Evolutionary conservation across 2,888 invertebrate genomes (phyloP).

Genomic region (Drosophila picticornis): DNA sequence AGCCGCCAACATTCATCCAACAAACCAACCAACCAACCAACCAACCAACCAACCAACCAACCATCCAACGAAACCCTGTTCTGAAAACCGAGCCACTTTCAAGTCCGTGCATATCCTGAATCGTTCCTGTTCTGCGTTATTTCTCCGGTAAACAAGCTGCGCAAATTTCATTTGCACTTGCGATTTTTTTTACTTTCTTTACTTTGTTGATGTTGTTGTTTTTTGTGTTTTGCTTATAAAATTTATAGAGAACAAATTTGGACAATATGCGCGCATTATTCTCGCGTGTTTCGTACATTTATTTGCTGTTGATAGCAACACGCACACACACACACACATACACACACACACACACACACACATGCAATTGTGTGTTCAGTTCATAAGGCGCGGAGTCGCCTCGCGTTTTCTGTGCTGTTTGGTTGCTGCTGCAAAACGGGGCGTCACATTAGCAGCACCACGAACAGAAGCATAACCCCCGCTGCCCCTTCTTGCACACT

Average conservation of each 20-base stretch:
- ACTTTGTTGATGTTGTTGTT: slow-evolving; percentile 48
- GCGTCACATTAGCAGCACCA: slow-evolving; percentile 29
- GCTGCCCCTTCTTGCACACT: slow-evolving; percentile 30
- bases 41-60: slow-evolving; percentile 23
- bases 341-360: slow-evolving; percentile 2
- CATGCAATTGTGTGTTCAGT: slow-evolving; percentile 21
- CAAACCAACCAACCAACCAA: slow-evolving; percentile 32
- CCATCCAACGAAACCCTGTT: slow-evolving; percentile 39
- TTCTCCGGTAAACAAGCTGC: slow-evolving; percentile 59
- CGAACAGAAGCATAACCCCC: slow-evolving; percentile 8
- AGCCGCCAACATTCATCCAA: slow-evolving; percentile 49
- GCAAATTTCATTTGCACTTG: slow-evolving; percentile 63
- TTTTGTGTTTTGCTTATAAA: slow-evolving; percentile 71
- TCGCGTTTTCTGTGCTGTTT: slow-evolving; percentile 25
- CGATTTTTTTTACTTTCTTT: slow-evolving; percentile 33
- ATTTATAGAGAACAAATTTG: slow-evolving; percentile 83
- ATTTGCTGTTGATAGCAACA: slow-evolving; percentile 51
- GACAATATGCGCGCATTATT: slow-evolving; percentile 79
- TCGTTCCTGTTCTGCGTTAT: slow-evolving; percentile 27
- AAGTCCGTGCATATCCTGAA: slow-evolving; percentile 60
- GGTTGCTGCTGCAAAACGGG: slow-evolving; percentile 5
- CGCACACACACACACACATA: slow-evolving; percentile 15
- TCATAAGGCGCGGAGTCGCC: slow-evolving; percentile 42
- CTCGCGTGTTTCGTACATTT: slow-evolving; percentile 70
- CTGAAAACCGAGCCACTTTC: slow-evolving; percentile 46